Evolutionary conservation across 2,888 invertebrate genomes (phyloP).

Genomic region (Podabrus alpinus): DNA sequence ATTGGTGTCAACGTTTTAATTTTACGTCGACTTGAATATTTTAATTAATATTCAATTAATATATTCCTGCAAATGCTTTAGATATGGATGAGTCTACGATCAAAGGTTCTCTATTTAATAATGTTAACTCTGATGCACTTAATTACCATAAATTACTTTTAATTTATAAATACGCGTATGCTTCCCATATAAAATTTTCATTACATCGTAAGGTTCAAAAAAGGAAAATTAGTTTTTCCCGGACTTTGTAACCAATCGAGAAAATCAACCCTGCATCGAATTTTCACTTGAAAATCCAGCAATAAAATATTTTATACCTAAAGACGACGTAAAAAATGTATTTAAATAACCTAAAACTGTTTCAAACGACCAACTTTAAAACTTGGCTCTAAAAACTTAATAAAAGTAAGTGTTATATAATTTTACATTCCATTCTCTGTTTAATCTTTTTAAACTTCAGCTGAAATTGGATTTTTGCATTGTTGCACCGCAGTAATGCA

Average conservation of each 20-base stretch:
- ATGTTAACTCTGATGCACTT: not conserved
- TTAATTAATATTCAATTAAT: not conserved
- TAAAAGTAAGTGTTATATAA: constrained; percentile 19
- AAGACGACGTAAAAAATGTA: not conserved
- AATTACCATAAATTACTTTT: not conserved
- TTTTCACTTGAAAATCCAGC: not conserved
- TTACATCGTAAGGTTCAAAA: not conserved
- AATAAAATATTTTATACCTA: not conserved
- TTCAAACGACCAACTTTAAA: constrained; percentile 20
- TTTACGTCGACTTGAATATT: not conserved
- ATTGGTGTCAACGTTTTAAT: not conserved
- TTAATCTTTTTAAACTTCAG: constrained; percentile 22
- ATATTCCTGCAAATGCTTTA: not conserved
- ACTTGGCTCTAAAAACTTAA: constrained; percentile 22
- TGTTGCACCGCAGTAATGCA: constrained; percentile 16
- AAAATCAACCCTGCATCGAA: not conserved
- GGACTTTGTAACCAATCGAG: not conserved
- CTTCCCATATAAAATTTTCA: not conserved
- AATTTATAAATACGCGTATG: not conserved
- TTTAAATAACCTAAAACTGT: constrained; percentile 17
- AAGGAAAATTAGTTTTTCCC: not conserved
- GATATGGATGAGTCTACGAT: not conserved
- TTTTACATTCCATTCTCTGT: constrained; percentile 22
- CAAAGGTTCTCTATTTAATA: not conserved
- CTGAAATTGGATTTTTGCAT: constrained; percentile 21